Evolutionary conservation across 2,797 vertebrate species (phyloP), one percentile per base, ranked within the genome.

Genomic region (Coreius guichenoti): DNA sequence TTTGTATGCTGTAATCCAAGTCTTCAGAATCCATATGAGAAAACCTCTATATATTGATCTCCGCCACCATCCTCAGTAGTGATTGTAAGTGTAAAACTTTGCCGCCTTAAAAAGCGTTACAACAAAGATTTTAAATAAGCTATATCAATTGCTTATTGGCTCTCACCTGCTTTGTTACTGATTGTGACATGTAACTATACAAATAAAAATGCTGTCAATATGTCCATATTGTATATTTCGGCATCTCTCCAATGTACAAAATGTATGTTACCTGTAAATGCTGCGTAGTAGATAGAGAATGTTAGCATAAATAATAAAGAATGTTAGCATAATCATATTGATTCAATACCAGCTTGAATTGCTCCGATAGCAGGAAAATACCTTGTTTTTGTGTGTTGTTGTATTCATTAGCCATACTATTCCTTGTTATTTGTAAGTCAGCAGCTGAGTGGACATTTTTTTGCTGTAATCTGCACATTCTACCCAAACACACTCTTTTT

Each of bases 331-430:
- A 17, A 58, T 43, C 8, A 17, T 36, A 36, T 39, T 58, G 75
- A 17, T 58, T 43, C 58, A 14, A 16, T 14, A 43, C 31, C 23
- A 33, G 5, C 47, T 54, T 76, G 31, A 76, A 36, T 56, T 76
- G 21, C 51, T n/a, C 33, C 2, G 3, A 36, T 16, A 19, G 51
- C 51, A n/a, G 31, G 1, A 36, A 56, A 56, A n/a, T 77, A 8
- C 33, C 33, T 77, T 77, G 26, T 56, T 49, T 76, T 26, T 31
- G 19, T 68, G 68, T n/a, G 43, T 65, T 61, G 51, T 79, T 74
- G 23, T 49, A 11, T 67, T 23, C 23, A 19, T 4, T 36, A 23
- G 39, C 39, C 39, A 43, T 43, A 43, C 23, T 36, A 36, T 47
- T 11, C 36, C 6, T 39, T 11, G n/a, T 65, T 47, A 51, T 58